Evolutionary conservation across 1,140 invertebrate species (phyloP), one percentile per base, ranked within the genome.

Genomic region (Drosophila elegans): DNA sequence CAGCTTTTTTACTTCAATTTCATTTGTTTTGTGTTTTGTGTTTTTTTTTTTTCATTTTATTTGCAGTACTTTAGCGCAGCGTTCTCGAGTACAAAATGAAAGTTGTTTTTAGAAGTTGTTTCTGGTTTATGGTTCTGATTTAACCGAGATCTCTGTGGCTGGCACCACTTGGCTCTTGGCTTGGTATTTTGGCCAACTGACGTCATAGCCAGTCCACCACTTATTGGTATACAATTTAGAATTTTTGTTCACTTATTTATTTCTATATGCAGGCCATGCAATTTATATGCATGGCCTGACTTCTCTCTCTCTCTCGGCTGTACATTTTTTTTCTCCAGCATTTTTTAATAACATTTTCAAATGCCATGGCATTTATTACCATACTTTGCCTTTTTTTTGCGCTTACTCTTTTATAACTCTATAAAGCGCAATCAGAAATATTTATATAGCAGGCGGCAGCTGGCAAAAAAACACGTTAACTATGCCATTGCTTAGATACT

Each of bases 351-450:
- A 83, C 79, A 88, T 88, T 86, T 88, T 88, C 68, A 86, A 86
- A 86, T 88, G 82, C 83, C 82, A 83, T 82, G 82, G 83, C 82
- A 86, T 86, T 86, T 88, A 86, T 86, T 86, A 86, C 69, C 83
- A 88, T 88, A 88, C 76, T 86, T 68, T 88, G 75, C 63, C 42
- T 54, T 64, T 74, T 66, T 84, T 79, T 77, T 80, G 7, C 41
- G 29, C 39, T 51, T 41, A 64, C 46, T 61, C 68, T 71, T 78
- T 86, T 68, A 82, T 81, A 86, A 86, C 82, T 81, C 73, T 63
- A 85, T 85, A 75, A 86, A 67, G 52, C 60, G 73, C 74, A 69
- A 75, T 71, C 79, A 85, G 72, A 84, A 66, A 59, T 66, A 75
- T 75, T 75, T 66, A 66, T 66, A 55, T 68, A 55, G 67, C 66